Conservation (phyloP, 2,797 vertebrate species). For the Sandelia bainsii region DNA sequence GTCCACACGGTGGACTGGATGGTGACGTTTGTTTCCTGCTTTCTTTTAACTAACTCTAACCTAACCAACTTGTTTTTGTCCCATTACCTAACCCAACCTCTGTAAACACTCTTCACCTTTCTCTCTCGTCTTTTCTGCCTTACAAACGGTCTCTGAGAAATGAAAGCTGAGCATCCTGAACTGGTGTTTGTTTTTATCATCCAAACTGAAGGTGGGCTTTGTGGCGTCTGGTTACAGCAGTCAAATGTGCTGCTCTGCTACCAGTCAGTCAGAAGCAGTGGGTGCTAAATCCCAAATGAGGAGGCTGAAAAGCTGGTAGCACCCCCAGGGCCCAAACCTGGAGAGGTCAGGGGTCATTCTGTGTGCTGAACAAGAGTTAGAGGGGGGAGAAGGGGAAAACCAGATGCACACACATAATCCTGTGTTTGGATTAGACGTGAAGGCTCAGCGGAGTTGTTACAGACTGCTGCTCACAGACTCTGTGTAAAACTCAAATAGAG, state of each 20-base stretch:
- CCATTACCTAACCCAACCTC: no score
- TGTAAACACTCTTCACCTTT: no score
- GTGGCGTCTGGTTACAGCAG: no score
- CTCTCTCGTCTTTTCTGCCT: no score
- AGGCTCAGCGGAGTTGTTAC: no score
- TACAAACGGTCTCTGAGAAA: not conserved
- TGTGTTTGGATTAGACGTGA: constrained; percentile 16
- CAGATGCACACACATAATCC: constrained; percentile 4
- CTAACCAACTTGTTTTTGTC: no score
- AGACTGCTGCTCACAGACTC: not conserved
- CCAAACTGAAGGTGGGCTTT: not conserved
- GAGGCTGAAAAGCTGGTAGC: not conserved
- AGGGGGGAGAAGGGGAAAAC: not conserved
- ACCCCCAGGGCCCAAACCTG: not conserved
- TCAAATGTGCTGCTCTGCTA: constrained; percentile 1
- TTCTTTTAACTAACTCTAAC: no score
- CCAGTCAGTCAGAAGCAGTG: constrained; percentile 9
- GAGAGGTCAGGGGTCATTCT: constrained; percentile 25
- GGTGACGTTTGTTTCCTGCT: no score
- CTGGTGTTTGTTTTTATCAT: not conserved
- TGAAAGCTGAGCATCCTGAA: not conserved
- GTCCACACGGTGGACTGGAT: no score
- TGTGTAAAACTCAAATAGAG: not conserved
- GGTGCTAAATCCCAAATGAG: not conserved
- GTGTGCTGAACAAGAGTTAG: not conserved